phyloP scores from a whole-genome alignment of 1,140 invertebrate genomes.

The Euglossa dilemma region DNA sequence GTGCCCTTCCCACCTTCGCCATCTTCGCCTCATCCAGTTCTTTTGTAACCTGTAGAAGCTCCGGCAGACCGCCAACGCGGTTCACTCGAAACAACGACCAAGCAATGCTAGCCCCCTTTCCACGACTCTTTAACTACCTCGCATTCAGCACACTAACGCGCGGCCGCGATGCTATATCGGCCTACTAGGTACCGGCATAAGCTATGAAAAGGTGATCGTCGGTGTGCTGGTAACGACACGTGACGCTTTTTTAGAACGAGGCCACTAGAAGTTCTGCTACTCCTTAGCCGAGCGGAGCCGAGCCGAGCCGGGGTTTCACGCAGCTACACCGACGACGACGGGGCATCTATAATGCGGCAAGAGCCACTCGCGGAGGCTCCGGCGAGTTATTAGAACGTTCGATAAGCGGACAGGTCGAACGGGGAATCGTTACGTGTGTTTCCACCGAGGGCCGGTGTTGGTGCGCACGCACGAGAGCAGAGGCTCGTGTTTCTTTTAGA shows the following conservation, averaged over 20 bases:
- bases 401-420: not conserved
- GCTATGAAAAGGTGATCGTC: conserved; percentile 14
- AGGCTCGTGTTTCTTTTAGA: not conserved
- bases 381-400: conserved; percentile 4
- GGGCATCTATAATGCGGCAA: not conserved
- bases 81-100: conserved; percentile 15
- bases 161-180: not conserved
- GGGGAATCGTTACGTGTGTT: no score
- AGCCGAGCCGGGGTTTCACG: no score
- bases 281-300: not conserved
- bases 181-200: not conserved
- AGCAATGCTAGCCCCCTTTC: conserved; percentile 14
- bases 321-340: not conserved
- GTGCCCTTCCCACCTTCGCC: not conserved
- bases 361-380: not conserved
- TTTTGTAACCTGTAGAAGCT: conserved; percentile 42
- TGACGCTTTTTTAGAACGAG: conserved; percentile 25
- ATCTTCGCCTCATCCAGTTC: conserved; percentile 4
- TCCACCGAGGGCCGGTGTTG: no score
- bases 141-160: conserved; percentile 16
- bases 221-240: conserved; percentile 1
- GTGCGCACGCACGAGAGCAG: no score
- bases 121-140: conserved; percentile 17
- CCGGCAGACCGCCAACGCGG: conserved; percentile 15
- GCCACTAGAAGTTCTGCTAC: not conserved